Base-by-base conservation (phyloP, 2,888 invertebrate species). In the Hydrotaea cyrtoneurina region DNA sequence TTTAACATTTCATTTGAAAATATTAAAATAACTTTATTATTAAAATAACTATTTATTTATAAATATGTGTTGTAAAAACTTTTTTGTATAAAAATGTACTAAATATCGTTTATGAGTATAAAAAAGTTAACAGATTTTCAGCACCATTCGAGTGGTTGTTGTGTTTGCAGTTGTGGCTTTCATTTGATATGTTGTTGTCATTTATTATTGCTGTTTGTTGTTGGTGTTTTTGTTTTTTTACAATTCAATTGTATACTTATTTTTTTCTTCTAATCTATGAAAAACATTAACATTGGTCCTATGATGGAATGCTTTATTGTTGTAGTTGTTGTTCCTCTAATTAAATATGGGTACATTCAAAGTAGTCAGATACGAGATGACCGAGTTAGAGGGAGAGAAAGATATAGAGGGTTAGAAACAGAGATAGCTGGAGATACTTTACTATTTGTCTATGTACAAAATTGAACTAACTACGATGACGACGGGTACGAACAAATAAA, bases 381-480 rank as follows among this genome's bases (percentile, higher is more conserved):
- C n/a, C 19, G n/a, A 31, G 62, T 43, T 15, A 53, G 17, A 59
- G 2, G 10, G 26, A 7, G 23, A 59, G 11, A 23, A 13, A 10
- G 53, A 59, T 15, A 23, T 11, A 31, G 31, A 31, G 31, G 31
- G 10, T 39, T 8, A 8, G 4, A 39, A 39, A 19, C 23, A 26
- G 23, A 59, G 10, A 21, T 3, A 59, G 62, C 23, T 21, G 43
- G n/a, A 15, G 55, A 50, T 75, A 71, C 66, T 75, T 80, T 46
- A 31, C 69, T 69, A 75, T 36, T 57, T 71, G 36, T 50, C 53
- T 80, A 80, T 80, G 50, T 76, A 80, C 72, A 76, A 76, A 80
- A 80, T 80, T 80, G 80, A 71, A 59, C 80, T 80, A 80, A 71
- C 75, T 80, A 80, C 62, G 69, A 75, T 10, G 75, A 80, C 50